Conservation (phyloP, 2,888 invertebrate genomes). For the Cryptocheilus praepositus region DNA sequence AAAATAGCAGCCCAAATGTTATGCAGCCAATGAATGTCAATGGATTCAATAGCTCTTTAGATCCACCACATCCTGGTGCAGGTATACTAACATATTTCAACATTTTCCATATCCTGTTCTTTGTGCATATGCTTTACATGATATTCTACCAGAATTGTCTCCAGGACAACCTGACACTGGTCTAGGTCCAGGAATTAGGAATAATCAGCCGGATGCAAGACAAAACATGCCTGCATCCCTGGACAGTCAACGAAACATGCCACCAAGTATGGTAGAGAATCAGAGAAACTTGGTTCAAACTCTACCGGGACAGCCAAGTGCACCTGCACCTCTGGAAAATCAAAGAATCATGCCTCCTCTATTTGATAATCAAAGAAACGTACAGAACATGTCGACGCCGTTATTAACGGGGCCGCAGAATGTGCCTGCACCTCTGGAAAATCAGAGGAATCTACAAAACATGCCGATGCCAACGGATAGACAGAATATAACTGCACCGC, state of each 20-base stretch:
- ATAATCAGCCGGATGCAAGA: constrained; percentile 15
- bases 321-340: background rate
- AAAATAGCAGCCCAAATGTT: constrained; percentile 47
- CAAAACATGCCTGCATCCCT: constrained; percentile 1
- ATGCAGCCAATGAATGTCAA: constrained; percentile 56
- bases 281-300: constrained; percentile 28
- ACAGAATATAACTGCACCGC: too few relatives aligned
- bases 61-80: constrained; percentile 48
- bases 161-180: constrained; percentile 17
- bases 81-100: background rate
- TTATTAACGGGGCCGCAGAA: constrained; percentile 47
- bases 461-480: too few relatives aligned
- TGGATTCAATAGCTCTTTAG: constrained; percentile 58
- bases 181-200: too few relatives aligned
- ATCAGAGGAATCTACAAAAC: too few relatives aligned
- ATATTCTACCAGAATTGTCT: constrained; percentile 16
- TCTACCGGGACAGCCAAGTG: constrained; percentile 20
- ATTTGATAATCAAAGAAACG: background rate
- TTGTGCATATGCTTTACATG: constrained; percentile 3
- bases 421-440: constrained; percentile 20
- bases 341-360: background rate
- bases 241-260: constrained; percentile 31
- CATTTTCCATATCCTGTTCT: too few relatives aligned
- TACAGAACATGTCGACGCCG: constrained; percentile 35
- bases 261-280: background rate